phyloP scores from a whole-genome alignment of 2,797 vertebrate species.

The Xenentodon cancila region DNA sequence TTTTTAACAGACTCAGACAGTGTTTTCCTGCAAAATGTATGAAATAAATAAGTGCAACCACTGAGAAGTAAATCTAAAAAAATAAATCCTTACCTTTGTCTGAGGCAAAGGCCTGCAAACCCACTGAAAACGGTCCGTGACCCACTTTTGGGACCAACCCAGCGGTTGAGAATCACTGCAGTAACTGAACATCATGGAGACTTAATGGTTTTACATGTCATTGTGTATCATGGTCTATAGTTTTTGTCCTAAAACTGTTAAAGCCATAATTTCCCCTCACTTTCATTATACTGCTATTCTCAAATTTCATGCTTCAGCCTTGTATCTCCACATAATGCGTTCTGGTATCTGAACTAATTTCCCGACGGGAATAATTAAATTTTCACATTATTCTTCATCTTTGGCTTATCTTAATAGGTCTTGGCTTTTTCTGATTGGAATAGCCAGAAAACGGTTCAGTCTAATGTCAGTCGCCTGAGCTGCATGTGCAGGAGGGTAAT shows the following conservation, averaged over 20 bases:
- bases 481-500: conserved; percentile 35
- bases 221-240: too few relatives aligned
- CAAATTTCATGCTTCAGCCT: conserved; percentile 39
- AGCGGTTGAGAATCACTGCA: too few relatives aligned
- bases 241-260: background rate
- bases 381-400: conserved; percentile 64
- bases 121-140: too few relatives aligned
- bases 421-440: conserved; percentile 54
- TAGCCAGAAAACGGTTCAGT: conserved; percentile 38
- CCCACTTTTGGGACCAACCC: too few relatives aligned
- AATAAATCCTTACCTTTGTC: too few relatives aligned
- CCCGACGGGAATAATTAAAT: conserved; percentile 55
- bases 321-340: conserved; percentile 42
- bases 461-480: conserved; percentile 27
- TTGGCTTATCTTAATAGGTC: conserved; percentile 64
- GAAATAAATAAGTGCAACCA: too few relatives aligned
- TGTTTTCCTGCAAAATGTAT: too few relatives aligned
- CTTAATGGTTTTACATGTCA: too few relatives aligned
- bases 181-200: too few relatives aligned
- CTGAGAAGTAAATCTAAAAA: too few relatives aligned
- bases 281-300: conserved; percentile 33
- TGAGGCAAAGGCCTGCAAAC: too few relatives aligned
- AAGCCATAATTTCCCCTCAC: conserved; percentile 8
- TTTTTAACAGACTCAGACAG: too few relatives aligned
- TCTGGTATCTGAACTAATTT: conserved; percentile 58